Percentiles rank a stretch among this genome's conserved stretches.
These are phyloP conservation scores for Spicauda simplicius DNA, from an alignment of 2,888 invertebrate species.

Conservation along the genomic window DNA sequence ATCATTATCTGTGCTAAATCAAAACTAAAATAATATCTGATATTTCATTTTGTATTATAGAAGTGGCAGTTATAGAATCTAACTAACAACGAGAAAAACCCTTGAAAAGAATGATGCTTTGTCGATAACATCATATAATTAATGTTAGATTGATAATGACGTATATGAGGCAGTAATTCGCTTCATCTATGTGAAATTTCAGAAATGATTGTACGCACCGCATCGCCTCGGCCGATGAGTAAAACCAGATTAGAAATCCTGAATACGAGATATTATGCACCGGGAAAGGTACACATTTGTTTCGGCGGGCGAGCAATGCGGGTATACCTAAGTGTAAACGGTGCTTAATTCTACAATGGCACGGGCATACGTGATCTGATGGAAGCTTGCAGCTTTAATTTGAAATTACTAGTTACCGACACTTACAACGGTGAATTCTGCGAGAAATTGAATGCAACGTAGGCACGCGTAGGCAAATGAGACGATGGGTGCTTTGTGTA, in stretches of 20 bases:
- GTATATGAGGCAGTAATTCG: neutral
- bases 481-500: slow-evolving; percentile 11
- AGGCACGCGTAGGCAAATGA: slow-evolving; percentile 35
- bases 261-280: slow-evolving; percentile 42
- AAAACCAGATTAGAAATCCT: slow-evolving; percentile 50
- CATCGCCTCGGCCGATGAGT: slow-evolving; percentile 40
- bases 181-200: slow-evolving; percentile 5
- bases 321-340: slow-evolving; percentile 45
- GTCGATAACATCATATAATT: no score
- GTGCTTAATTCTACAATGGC: slow-evolving; percentile 45
- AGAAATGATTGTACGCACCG: slow-evolving; percentile 43
- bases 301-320: slow-evolving; percentile 42
- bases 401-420: slow-evolving; percentile 48
- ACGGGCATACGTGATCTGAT: slow-evolving; percentile 43
- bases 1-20: no score
- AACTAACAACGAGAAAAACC: no score
- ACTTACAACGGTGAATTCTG: slow-evolving; percentile 35
- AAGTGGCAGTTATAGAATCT: no score
- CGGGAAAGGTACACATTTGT: slow-evolving; percentile 50
- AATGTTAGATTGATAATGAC: no score
- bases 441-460: slow-evolving; percentile 33
- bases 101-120: no score
- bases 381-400: slow-evolving; percentile 46
- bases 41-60: no score
- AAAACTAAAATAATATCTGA: no score